Evolutionary conservation across 2,113 vertebrate genomes (phyloP), one percentile per base, ranked within the genome.

Genomic region (Hiodon alosoides): DNA sequence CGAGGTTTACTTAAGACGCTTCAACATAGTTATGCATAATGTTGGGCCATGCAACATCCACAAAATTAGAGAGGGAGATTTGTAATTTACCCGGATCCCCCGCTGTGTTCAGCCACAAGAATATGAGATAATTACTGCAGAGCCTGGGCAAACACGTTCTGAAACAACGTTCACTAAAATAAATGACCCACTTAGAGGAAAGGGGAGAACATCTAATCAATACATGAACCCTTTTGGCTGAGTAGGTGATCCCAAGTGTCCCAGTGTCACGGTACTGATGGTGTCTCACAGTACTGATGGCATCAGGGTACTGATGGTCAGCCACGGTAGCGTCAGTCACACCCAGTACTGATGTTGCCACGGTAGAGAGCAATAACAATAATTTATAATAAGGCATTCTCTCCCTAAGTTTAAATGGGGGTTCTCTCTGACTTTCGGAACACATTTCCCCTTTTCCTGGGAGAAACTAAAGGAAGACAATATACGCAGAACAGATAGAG

Each of bases 141-240:
- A 89, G 87, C 85, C 89, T 84, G 87, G 87, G 87, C 86, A 89
- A 88, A 87, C 83, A 83, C 87, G 81, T 83, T 82, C 80, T 83
- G 80, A 87, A 86, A 79, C 81, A 80, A 83, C 84, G 84, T 69
- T 79, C 74, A 81, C 84, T 81, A 83, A 86, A 88, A 89, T 82
- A 89, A 90, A 84, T 88, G 90, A 90, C 90, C 91, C 89, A 91
- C 82, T 90, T 91, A 87, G 67, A 82, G 71, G 72, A 83, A 80
- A 79, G 73, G 75, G 69, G 83, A 65, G 70, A 71, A 77, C 60
- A 46, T 62, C 79, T 78, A 83, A 91, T 90, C 88, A 71, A 87
- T 88, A 83, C 58, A n/a, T 5, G n/a, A 14, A 55, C 69, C 14
- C 53, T 62, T 53, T 9, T 67, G 1, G 50, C 71, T 9, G 10